phyloP scores from a whole-genome alignment of 2,888 invertebrate species.

The Ochropleura plecta region DNA sequence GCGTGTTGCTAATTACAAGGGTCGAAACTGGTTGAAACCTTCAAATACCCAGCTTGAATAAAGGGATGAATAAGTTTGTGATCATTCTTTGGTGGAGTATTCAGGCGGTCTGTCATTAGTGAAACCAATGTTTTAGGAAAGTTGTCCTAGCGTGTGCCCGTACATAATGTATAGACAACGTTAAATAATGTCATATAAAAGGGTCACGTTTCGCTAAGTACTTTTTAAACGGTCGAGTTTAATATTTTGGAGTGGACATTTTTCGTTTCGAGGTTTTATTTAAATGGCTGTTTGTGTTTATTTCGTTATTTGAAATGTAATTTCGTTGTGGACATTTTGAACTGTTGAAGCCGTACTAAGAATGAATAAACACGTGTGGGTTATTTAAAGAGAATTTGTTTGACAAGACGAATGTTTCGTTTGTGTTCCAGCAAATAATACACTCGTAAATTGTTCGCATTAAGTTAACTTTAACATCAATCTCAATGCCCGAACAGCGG shows the following conservation, averaged over 20 bases:
- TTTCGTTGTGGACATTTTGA: conserved; percentile 16
- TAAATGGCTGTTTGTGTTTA: conserved; percentile 46
- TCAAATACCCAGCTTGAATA: conserved; percentile 75
- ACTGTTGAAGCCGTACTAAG: not conserved
- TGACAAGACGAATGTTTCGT: not conserved
- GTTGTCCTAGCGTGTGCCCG: conserved; percentile 69
- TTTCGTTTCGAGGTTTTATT: conserved; percentile 48
- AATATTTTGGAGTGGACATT: conserved; percentile 60
- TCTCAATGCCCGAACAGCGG: conserved; percentile 54
- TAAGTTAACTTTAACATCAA: conserved; percentile 40
- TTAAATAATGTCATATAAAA: conserved; percentile 81
- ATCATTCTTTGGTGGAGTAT: conserved; percentile 82
- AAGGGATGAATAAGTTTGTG: conserved; percentile 84
- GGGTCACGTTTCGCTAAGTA: conserved; percentile 74
- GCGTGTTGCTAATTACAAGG: conserved; percentile 83
- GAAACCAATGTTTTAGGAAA: conserved; percentile 80
- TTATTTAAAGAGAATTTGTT: not conserved
- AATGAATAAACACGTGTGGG: not conserved
- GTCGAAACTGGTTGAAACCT: conserved; percentile 78
- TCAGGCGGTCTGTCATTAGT: conserved; percentile 82
- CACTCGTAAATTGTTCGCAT: conserved; percentile 13
- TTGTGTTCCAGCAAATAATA: conserved; percentile 14
- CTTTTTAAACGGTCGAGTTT: conserved; percentile 61
- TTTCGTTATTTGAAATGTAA: conserved; percentile 34
- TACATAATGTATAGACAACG: conserved; percentile 69